These are phyloP conservation scores for Gephyroberyx darwinii DNA, from an alignment of 2,797 vertebrate genomes.

Conservation along the genomic window DNA sequence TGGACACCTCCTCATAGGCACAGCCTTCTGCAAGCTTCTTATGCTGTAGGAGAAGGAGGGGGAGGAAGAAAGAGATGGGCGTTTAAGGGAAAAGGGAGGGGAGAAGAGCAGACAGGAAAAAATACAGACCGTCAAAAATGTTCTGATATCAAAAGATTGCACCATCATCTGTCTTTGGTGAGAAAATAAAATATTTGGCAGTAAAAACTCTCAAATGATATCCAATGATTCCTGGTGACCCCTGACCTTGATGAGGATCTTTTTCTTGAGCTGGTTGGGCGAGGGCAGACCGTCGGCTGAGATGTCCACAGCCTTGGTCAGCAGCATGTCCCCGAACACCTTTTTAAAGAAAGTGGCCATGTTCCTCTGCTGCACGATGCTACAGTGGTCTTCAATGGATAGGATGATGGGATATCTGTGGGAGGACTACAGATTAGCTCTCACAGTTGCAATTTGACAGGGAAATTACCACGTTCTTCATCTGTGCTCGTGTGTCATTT, in stretches of 20 bases:
- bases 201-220: not conserved
- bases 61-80: not conserved
- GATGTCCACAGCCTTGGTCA: slow-evolving; percentile 96
- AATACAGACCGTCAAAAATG: slow-evolving; percentile 7
- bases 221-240: not conserved
- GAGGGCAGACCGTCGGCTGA: slow-evolving; percentile 95
- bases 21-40: slow-evolving; percentile 99
- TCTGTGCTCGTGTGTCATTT: not conserved
- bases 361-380: slow-evolving; percentile 97
- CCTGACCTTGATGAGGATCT: slow-evolving; percentile 97
- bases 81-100: too few species aligned
- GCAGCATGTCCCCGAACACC: slow-evolving; percentile 94
- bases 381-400: slow-evolving; percentile 99
- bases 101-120: not conserved
- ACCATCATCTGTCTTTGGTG: not conserved
- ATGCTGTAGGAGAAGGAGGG: slow-evolving; percentile 83
- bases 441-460: not conserved
- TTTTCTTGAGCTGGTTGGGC: slow-evolving; percentile 95
- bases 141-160: not conserved
- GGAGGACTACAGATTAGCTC: not conserved
- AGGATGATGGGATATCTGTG: slow-evolving; percentile 93
- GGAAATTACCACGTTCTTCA: not conserved
- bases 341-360: slow-evolving; percentile 96
- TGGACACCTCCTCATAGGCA: slow-evolving; percentile 95
- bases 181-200: not conserved